These are phyloP conservation scores for Ctenodactylus gundi DNA, from an alignment of 2,113 vertebrate genomes.

Conservation along the genomic window DNA sequence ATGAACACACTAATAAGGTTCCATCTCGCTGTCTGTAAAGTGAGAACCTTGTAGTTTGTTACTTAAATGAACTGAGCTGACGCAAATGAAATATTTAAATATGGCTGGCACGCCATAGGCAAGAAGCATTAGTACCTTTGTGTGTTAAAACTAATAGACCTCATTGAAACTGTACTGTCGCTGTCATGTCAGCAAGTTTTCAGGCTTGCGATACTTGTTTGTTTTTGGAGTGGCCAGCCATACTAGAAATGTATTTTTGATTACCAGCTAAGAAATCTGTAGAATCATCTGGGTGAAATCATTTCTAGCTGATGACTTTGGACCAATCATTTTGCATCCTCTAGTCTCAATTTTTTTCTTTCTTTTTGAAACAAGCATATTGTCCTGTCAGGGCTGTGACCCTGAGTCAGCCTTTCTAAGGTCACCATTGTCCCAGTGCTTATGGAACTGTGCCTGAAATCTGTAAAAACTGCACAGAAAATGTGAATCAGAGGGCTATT, in stretches of 20 bases:
- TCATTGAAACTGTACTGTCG: neutral
- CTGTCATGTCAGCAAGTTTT: slow-evolving; percentile 19
- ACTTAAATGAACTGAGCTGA: neutral
- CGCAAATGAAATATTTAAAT: neutral
- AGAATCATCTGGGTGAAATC: neutral
- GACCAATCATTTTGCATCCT: neutral
- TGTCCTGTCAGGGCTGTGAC: slow-evolving; percentile 4
- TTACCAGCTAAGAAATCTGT: neutral
- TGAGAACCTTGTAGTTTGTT: neutral
- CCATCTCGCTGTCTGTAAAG: neutral
- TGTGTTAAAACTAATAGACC: neutral
- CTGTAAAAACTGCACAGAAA: slow-evolving; percentile 38
- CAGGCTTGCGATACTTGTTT: neutral
- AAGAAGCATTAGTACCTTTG: neutral
- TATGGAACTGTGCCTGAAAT: neutral
- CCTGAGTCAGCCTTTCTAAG: slow-evolving; percentile 44
- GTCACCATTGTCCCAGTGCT: slow-evolving; percentile 40
- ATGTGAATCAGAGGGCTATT: slow-evolving; percentile 59
- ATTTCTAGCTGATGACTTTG: neutral
- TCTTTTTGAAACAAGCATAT: neutral
- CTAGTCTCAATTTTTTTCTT: neutral
- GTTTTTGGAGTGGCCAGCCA: neutral
- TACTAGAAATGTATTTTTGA: neutral
- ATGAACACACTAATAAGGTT: neutral
- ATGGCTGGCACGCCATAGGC: neutral